phyloP scores from a whole-genome alignment of 2,113 vertebrate species.

The Scopus umbretta region DNA sequence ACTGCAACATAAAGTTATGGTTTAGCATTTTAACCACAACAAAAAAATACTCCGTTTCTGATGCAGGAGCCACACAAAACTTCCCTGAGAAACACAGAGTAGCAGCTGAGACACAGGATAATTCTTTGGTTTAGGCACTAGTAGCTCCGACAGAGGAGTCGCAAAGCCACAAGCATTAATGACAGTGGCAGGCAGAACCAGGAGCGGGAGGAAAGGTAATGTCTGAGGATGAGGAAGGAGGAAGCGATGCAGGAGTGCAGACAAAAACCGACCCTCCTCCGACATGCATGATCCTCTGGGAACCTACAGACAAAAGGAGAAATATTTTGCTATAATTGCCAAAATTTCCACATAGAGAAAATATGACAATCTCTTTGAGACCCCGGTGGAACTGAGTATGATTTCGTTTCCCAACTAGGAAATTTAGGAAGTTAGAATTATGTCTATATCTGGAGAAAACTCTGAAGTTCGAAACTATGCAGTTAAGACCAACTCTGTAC shows the following conservation, averaged over 20 bases:
- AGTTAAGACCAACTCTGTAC: neutral
- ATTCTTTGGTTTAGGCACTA: neutral
- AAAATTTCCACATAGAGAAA: rapidly evolving
- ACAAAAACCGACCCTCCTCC: neutral
- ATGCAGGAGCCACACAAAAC: neutral
- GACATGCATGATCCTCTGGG: rapidly evolving
- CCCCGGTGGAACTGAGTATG: neutral
- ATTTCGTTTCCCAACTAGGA: neutral
- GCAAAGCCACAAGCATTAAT: neutral
- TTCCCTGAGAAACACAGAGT: neutral
- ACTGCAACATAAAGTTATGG: neutral
- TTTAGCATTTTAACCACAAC: neutral
- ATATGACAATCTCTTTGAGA: neutral
- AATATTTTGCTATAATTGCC: neutral
- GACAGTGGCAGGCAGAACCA: neutral
- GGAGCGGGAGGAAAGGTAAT: neutral
- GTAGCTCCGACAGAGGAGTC: neutral
- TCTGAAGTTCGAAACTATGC: neutral
- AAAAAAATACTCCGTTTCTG: neutral
- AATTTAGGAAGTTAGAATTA: neutral
- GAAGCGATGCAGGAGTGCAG: neutral
- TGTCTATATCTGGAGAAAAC: neutral
- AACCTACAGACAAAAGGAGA: neutral
- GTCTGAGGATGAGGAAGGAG: neutral
- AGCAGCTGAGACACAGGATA: neutral